Evolutionary conservation across 2,113 vertebrate genomes (phyloP), one percentile per base, ranked within the genome.

Genomic region (Salminus brasiliensis): DNA sequence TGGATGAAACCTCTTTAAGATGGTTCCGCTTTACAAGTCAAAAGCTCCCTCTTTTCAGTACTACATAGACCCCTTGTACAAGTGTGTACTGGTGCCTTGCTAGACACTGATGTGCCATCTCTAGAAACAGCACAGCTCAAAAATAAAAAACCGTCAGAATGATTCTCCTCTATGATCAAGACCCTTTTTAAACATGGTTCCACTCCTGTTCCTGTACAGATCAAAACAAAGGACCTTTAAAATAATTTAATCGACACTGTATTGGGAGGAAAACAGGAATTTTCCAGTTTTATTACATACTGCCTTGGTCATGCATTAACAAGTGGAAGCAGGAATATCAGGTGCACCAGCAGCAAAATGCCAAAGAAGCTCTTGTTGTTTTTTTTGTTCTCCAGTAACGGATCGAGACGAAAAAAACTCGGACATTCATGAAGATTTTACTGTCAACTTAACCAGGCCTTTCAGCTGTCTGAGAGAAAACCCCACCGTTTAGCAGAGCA

Each of bases 271-370:
- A 81, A 72, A 71, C 45, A 55, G 57, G 62, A 63, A 6, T 80
- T 79, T 73, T 36, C 79, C 72, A 13, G 66, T 73, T 83, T 74
- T 83, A 85, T 76, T 83, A 83, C 81, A 85, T 72, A 80, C 78
- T 53, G 69, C 75, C 32, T 80, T 70, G 74, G 32, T 75, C 84
- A 85, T 85, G 84, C 84, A 85, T 83, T 76, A 83, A 85, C 74
- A 81, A 63, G 23, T 47, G 74, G 69, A 82, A 43, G 69, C 68
- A 55, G 53, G 39, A 72, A 72, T 32, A 78, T 62, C 76, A 76
- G 57, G 30, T 73, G 68, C 78, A 71, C 30, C 60, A 78, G 30
- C 25, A 81, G 57, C 52, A 74, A 68, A 68, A 72, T 16, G 72
- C 32, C 67, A 57, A 47, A 71, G 15, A 69, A 55, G 25, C 10